Evolutionary conservation across 1,140 invertebrate genomes (phyloP), one percentile per base, ranked within the genome.

Genomic region (Coenobita brevimanus): DNA sequence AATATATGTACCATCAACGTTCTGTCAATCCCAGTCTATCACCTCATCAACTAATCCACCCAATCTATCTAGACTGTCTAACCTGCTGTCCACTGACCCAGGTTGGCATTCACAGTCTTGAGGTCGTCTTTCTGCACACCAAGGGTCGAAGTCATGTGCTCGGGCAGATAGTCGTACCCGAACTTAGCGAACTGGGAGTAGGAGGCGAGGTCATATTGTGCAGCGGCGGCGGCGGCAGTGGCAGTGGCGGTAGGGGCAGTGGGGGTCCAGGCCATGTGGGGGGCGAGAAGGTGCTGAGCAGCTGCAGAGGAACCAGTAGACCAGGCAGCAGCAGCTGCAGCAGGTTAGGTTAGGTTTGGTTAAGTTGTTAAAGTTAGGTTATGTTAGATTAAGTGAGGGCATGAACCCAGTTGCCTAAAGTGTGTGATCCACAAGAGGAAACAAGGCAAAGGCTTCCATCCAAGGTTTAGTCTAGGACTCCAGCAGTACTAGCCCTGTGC

Each of bases 131-230:
- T 87, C 76, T 80, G 85, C 62, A 81, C 54, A n/a, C 76, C 64
- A 15, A 89, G 60, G 27, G 82, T 80, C 6, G 80, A 62, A 62
- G 88, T 89, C 17, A 89, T 81, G 38, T 82, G 88, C 17, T 89
- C 88, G 24, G 81, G 88, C 4, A 89, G 62, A 60, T 89, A 89
- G 76, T 89, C 88, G 50, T 89, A 89, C 3, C 88, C 82, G 73
- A 89, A 89, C 64, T 89, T 89, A 6, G 88, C 88, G 75, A 89
- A 89, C 64, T 89, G 88, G 30, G 88, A 89, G 46, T 89, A 89
- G n/a, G 88, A 89, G 33, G 81, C 73, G 17, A 89, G 76, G 62
- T 89, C 88, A 38, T 89, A 89, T 60, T 89, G 88, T 41, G 88
- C 38, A 24, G 85, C 43, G 3, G 81, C 43, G 24, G 88, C 76